These are phyloP conservation scores for Drosophila teissieri DNA, from an alignment of 1,140 invertebrate genomes.

Conservation along the genomic window DNA sequence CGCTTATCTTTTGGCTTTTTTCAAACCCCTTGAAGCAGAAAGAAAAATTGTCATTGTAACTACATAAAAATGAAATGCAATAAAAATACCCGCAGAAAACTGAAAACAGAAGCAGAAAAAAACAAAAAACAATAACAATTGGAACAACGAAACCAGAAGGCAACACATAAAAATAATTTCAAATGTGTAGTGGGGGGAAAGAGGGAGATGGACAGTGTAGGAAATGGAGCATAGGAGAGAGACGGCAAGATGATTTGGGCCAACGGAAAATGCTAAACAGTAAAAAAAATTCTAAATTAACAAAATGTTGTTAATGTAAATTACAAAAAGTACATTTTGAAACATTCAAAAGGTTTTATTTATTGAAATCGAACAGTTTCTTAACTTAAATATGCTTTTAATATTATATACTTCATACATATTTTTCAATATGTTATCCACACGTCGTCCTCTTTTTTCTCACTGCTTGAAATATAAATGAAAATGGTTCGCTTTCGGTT, in stretches of 20 bases:
- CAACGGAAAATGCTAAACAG: conserved; percentile 17
- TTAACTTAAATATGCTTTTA: too few species aligned
- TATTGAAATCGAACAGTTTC: too few species aligned
- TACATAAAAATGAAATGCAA: conserved; percentile 79
- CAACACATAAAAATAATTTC: conserved; percentile 74
- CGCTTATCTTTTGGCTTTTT: conserved; percentile 61
- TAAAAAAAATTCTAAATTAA: background rate
- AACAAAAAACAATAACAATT: conserved; percentile 26
- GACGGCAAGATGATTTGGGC: conserved; percentile 17
- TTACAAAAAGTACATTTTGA: background rate
- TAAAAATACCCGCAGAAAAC: conserved; percentile 78
- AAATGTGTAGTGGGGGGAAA: conserved; percentile 52
- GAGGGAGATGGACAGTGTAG: conserved; percentile 1
- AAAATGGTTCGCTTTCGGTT: conserved; percentile 40
- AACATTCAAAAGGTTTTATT: background rate
- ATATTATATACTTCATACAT: background rate
- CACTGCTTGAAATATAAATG: conserved; percentile 50
- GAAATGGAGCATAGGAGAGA: background rate
- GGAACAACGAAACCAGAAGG: conserved; percentile 48
- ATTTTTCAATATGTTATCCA: background rate
- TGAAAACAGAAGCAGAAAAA: conserved; percentile 28
- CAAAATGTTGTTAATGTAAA: background rate
- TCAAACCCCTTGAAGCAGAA: conserved; percentile 60
- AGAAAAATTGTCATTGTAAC: conserved; percentile 75
- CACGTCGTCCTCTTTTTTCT: background rate